Evolutionary conservation across 1,140 invertebrate species (phyloP).

Genomic region (Zophobas atratus): DNA sequence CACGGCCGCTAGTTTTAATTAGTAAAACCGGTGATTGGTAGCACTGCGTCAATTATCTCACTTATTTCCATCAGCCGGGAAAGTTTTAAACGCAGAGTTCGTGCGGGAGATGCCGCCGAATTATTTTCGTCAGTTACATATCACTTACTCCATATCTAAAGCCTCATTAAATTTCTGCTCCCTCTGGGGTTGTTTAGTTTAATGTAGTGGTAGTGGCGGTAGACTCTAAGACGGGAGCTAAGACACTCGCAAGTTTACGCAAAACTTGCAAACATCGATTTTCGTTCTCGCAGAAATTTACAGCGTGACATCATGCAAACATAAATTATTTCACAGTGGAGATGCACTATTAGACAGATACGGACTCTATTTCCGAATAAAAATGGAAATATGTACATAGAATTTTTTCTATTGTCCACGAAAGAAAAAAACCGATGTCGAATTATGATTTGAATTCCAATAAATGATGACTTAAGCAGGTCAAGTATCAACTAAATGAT

Average conservation of each 20-base stretch:
- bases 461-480: too few relatives aligned
- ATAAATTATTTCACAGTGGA: too few relatives aligned
- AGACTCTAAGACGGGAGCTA: constrained; percentile 7
- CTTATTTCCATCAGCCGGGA: constrained; percentile 15
- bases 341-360: too few relatives aligned
- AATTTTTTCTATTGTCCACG: too few relatives aligned
- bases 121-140: constrained; percentile 35
- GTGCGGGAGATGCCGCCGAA: neutral
- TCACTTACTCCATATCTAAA: constrained; percentile 39
- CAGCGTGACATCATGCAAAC: too few relatives aligned
- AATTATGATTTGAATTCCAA: too few relatives aligned
- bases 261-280: constrained; percentile 19
- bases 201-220: constrained; percentile 12
- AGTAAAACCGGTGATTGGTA: constrained; percentile 42
- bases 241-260: constrained; percentile 16
- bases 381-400: too few relatives aligned
- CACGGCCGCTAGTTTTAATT: constrained; percentile 37
- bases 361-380: too few relatives aligned
- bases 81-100: constrained; percentile 15
- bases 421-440: too few relatives aligned
- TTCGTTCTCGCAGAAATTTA: constrained; percentile 2
- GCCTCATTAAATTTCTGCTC: constrained; percentile 33
- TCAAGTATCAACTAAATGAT: too few relatives aligned
- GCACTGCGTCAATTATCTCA: constrained; percentile 36
- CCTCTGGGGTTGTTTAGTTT: constrained; percentile 26